Conservation (phyloP, 2,797 vertebrate species). For the Hoplostethus atlanticus region DNA sequence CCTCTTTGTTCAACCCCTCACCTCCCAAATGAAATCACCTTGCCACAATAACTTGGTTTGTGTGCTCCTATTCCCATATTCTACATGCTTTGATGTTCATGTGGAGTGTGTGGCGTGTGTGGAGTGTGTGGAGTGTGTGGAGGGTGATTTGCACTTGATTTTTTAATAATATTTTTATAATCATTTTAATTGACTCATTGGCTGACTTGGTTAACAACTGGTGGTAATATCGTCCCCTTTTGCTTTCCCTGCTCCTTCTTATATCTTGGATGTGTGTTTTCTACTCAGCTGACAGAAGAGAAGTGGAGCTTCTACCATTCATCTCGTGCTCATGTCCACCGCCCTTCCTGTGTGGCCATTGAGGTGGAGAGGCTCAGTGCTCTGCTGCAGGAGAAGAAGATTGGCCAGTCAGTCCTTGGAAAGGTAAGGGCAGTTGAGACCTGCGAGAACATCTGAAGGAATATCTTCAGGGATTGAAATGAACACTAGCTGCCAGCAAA, state of each 20-base stretch:
- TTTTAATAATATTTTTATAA: background rate
- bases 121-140: too few species aligned
- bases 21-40: constrained; percentile 1
- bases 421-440: constrained; percentile 84
- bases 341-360: constrained; percentile 92
- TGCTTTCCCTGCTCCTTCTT: background rate
- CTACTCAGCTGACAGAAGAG: constrained; percentile 90
- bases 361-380: constrained; percentile 92
- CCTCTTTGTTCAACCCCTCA: constrained; percentile 34
- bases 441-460: too few species aligned
- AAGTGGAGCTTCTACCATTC: constrained; percentile 95
- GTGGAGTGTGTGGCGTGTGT: background rate
- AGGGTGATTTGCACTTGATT: constrained; percentile 12
- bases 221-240: background rate
- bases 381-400: constrained; percentile 91
- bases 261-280: background rate
- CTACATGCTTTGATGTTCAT: constrained; percentile 19
- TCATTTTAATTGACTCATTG: background rate
- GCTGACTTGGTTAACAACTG: background rate
- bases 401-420: constrained; percentile 94
- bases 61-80: background rate
- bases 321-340: constrained; percentile 90
- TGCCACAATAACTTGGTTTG: background rate
- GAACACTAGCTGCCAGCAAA: too few species aligned
- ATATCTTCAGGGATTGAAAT: too few species aligned